A percentile compares a stretch with the other conserved stretches of the same genome.
These are phyloP conservation scores for Beris morrisii DNA, from an alignment of 2,888 invertebrate genomes.

Conservation along the genomic window DNA sequence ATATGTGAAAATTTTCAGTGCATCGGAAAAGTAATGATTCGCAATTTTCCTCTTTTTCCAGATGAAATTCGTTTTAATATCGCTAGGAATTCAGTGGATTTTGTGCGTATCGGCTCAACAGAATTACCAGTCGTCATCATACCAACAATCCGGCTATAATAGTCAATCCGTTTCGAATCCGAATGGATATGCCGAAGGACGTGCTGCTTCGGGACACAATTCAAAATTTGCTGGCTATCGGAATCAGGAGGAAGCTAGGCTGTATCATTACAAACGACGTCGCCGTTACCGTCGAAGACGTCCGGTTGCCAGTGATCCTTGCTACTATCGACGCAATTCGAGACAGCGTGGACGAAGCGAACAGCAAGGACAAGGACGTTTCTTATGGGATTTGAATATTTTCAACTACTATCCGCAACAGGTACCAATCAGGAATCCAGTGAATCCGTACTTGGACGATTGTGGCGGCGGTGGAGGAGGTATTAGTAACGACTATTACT, in stretches of 20 bases:
- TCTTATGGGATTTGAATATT: conserved; percentile 53
- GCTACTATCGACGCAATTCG: conserved; percentile 1
- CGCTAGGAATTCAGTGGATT: neutral
- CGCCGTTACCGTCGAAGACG: conserved; percentile 1
- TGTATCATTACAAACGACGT: neutral
- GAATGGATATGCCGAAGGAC: conserved; percentile 37
- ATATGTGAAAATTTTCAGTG: neutral
- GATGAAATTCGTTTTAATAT: conserved; percentile 12
- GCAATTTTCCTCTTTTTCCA: conserved; percentile 2
- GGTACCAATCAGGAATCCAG: neutral
- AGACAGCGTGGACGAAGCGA: conserved; percentile 1
- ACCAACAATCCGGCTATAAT: neutral
- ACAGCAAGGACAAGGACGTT: conserved; percentile 48
- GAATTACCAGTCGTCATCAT: neutral
- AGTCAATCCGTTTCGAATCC: neutral
- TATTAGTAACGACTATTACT: neutral
- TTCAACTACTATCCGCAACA: conserved; percentile 47
- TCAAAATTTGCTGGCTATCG: conserved; percentile 50
- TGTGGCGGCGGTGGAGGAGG: conserved; percentile 3
- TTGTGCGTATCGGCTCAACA: neutral
- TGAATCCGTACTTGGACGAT: neutral
- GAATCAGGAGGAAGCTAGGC: conserved; percentile 46
- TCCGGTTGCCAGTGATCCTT: conserved; percentile 7
- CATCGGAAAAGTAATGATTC: neutral
- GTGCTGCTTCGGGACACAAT: conserved; percentile 46